A percentile compares a stretch with the other conserved stretches of the same genome.
Evolutionary conservation across 30 jellyfish, hydroid and myxozoan genomes (phyloP).

Genomic region (Hydractinia symbiolongicarpus): DNA sequence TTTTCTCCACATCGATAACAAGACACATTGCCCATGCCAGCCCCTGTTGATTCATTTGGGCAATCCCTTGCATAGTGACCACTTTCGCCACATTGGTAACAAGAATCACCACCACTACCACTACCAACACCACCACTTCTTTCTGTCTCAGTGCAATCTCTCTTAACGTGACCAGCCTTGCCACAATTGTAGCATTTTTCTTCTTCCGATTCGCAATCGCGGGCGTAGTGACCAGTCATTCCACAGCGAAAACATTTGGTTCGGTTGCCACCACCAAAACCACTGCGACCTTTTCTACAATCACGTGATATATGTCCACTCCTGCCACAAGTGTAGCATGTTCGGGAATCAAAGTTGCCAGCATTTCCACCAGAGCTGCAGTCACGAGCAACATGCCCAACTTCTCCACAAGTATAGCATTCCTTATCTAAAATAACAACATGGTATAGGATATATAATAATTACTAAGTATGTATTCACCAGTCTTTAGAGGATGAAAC

Average conservation of each 20-base stretch:
- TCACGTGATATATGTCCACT: constrained; percentile 86
- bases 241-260: constrained; percentile 80
- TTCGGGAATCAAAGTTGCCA: constrained; percentile 30
- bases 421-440: constrained; percentile 2
- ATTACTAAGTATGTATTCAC: too few relatives aligned
- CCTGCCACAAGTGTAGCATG: constrained; percentile 85
- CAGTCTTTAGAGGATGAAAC: too few relatives aligned
- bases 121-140: neutral
- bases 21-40: constrained; percentile 2
- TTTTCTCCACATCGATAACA: constrained; percentile 69
- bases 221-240: constrained; percentile 61
- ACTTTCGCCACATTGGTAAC: constrained; percentile 37
- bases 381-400: constrained; percentile 88
- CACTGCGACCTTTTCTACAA: constrained; percentile 44
- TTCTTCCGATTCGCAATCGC: constrained; percentile 70
- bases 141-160: constrained; percentile 59
- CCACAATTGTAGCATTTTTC: constrained; percentile 83
- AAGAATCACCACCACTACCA: constrained; percentile 5
- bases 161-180: constrained; percentile 65
- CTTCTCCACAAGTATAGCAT: constrained; percentile 64
- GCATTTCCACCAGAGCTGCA: constrained; percentile 53
- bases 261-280: constrained; percentile 25
- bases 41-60: constrained; percentile 8
- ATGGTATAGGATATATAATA: too few relatives aligned
- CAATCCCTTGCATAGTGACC: constrained; percentile 46